Evolutionary conservation across 2,888 invertebrate genomes (phyloP).

Genomic region (Globia sparganii): DNA sequence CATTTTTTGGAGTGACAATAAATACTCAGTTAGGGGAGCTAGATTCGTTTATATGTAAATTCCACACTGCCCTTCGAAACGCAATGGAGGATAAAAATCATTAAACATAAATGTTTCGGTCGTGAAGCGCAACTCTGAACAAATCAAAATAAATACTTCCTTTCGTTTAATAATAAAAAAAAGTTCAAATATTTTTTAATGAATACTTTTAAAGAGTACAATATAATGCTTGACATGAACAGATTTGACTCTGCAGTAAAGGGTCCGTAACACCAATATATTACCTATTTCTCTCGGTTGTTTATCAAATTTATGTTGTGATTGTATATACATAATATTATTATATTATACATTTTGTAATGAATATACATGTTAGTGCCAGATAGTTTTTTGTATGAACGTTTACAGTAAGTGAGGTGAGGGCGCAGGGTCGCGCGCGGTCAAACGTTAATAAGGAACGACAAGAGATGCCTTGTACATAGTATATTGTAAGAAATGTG

Average conservation of each 20-base stretch:
- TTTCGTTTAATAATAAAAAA: conserved; percentile 66
- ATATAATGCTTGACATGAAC: conserved; percentile 71
- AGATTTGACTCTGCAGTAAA: conserved; percentile 68
- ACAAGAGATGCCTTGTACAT: conserved; percentile 88
- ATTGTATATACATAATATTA: conserved; percentile 88
- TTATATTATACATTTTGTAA: conserved; percentile 90
- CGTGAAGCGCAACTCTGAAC: conserved; percentile 65
- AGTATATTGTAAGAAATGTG: conserved; percentile 86
- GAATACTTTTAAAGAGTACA: conserved; percentile 77
- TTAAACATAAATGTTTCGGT: conserved; percentile 52
- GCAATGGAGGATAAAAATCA: conserved; percentile 46
- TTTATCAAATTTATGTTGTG: conserved; percentile 90
- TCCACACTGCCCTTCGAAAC: conserved; percentile 60
- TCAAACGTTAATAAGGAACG: conserved; percentile 71
- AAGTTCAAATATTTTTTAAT: conserved; percentile 79
- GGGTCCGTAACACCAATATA: conserved; percentile 82
- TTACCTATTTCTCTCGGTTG: conserved; percentile 86
- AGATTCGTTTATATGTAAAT: conserved; percentile 72
- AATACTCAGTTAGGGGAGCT: conserved; percentile 77
- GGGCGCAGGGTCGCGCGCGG: conserved; percentile 59
- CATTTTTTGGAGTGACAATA: conserved; percentile 80
- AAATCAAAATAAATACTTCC: conserved; percentile 66
- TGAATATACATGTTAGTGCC: conserved; percentile 90
- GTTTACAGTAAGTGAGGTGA: conserved; percentile 78
- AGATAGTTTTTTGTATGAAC: conserved; percentile 89